Conservation (phyloP, 2,888 invertebrate genomes). For the Platypus cylindrus region DNA sequence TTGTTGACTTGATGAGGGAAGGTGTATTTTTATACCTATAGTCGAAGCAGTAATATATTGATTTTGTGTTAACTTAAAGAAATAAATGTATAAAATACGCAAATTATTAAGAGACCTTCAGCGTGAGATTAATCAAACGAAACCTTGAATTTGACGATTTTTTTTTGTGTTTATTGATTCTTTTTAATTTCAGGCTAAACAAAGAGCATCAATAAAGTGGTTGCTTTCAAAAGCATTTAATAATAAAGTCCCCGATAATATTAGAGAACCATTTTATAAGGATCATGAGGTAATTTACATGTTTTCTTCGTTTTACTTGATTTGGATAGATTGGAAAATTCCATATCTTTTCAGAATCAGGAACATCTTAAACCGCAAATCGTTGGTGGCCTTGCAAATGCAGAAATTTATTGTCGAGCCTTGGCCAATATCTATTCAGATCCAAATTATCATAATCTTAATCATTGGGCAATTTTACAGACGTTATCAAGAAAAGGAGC, state of each 20-base stretch:
- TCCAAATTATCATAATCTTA: slow-evolving; percentile 90
- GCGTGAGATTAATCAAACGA: too few species aligned
- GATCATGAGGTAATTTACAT: slow-evolving; percentile 71
- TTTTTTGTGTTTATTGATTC: slow-evolving; percentile 2
- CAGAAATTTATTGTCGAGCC: slow-evolving; percentile 88
- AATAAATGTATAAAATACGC: too few species aligned
- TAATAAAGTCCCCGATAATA: slow-evolving; percentile 84
- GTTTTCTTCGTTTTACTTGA: not conserved
- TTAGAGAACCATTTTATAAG: slow-evolving; percentile 86
- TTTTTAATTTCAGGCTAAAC: slow-evolving; percentile 74
- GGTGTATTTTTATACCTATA: too few species aligned
- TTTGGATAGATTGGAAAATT: not conserved
- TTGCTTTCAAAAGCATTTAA: slow-evolving; percentile 91
- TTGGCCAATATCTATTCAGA: slow-evolving; percentile 92
- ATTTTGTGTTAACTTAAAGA: too few species aligned
- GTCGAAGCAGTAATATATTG: too few species aligned
- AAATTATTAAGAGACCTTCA: too few species aligned
- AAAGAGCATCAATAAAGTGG: slow-evolving; percentile 93
- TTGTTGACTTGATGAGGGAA: too few species aligned
- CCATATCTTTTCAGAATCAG: slow-evolving; percentile 76
- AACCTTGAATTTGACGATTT: too few species aligned
- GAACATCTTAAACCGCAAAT: slow-evolving; percentile 90
- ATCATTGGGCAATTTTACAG: slow-evolving; percentile 91
- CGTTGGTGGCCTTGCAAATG: slow-evolving; percentile 81
- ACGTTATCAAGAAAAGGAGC: slow-evolving; percentile 85